Evolutionary conservation across 2,797 vertebrate genomes (phyloP), one percentile per base, ranked within the genome.

Genomic region (Mus minutoides): DNA sequence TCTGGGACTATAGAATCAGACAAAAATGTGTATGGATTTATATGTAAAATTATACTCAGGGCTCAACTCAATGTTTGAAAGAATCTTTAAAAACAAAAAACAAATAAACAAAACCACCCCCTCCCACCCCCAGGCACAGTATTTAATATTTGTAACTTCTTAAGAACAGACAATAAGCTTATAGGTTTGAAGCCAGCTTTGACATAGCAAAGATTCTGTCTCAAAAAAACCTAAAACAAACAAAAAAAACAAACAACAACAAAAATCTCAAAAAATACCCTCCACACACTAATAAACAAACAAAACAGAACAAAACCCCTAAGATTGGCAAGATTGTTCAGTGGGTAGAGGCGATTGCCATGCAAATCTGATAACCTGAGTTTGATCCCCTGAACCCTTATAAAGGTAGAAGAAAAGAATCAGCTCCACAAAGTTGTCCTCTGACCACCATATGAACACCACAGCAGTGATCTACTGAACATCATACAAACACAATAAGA

Each of bases 31-130:
- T 76, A 88, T 14, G 13, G 49, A 88, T 86, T 76, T 77, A 77
- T 56, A 56, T 88, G 77, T 54, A 76, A 94, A 96, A 95, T 82
- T 19, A 93, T 52, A 58, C 34, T 46, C 22, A 73, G n/a, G 43
- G 67, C 34, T 85, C 88, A 91, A 58, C 58, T 89, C 46, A 87
- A 3, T 90, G 88, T 86, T 86, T 34, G 19, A 87, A 93, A 91
- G 79, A 91, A 87, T 5, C 62, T 46, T 82, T 52, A 7, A 13
- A 62, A 49, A 85, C 22, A 64, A 83, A 56, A 58, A 40, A 37
- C n/a, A 58, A 24, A 56, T 21, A 56, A 43, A 43, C 37, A 62
- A 62, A 83, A 62, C 58, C 12, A 14, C 13, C 22, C 34, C 62
- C 11, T 16, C 4, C 69, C 10, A 1, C 34, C 10, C 4, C 37